phyloP scores from a whole-genome alignment of 2,113 vertebrate species.

The Gnathonemus longibarbis region DNA sequence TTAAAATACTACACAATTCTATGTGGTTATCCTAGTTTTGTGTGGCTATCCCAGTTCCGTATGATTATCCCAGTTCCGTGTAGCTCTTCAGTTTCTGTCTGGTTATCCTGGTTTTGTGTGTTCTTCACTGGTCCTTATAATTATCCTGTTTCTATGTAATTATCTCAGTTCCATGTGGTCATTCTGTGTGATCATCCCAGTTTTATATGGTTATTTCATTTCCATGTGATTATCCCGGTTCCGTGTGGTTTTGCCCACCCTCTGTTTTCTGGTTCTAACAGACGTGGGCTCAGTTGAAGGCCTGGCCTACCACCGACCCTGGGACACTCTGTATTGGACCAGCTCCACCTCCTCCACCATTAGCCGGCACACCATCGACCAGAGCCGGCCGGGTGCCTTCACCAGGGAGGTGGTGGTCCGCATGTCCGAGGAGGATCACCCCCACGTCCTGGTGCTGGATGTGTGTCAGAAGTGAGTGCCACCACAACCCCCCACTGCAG shows the following conservation, averaged over 20 bases:
- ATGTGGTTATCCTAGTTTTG: not conserved
- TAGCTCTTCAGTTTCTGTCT: not conserved
- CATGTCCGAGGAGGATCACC: slow-evolving; percentile 77
- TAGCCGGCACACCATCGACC: slow-evolving; percentile 73
- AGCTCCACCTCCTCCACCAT: slow-evolving; percentile 75
- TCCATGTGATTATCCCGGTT: not conserved
- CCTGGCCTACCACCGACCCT: slow-evolving; percentile 74
- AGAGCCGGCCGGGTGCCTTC: slow-evolving; percentile 63
- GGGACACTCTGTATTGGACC: slow-evolving; percentile 82
- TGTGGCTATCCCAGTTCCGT: not conserved
- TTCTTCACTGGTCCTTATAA: not conserved
- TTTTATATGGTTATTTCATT: not conserved
- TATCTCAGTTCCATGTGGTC: not conserved
- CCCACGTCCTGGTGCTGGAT: slow-evolving; percentile 71
- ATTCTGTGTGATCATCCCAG: not conserved
- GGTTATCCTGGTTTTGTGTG: not conserved
- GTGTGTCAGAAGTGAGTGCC: slow-evolving; percentile 76
- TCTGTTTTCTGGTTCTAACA: slow-evolving; percentile 39
- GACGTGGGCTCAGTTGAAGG: slow-evolving; percentile 82
- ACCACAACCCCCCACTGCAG: not conserved
- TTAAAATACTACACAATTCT: not conserved
- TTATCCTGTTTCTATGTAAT: not conserved
- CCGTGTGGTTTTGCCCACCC: not conserved
- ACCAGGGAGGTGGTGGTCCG: slow-evolving; percentile 65
- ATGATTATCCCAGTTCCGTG: not conserved